phyloP scores from a whole-genome alignment of 2,113 vertebrate species.

The Narcine bancroftii region DNA sequence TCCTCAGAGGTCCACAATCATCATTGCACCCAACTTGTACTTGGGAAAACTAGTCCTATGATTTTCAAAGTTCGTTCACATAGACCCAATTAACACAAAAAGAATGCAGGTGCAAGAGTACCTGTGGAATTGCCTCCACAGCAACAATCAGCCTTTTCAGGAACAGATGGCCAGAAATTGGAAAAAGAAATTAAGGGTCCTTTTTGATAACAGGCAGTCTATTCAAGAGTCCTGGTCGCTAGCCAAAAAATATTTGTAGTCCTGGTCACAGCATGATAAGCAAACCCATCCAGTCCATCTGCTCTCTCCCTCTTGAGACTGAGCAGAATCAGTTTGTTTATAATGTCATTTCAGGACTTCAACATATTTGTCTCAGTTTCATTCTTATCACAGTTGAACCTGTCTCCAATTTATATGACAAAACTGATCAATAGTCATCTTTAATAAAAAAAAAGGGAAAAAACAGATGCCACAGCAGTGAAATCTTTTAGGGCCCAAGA shows the following conservation, averaged over 20 bases:
- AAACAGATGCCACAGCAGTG: neutral
- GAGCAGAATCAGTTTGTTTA: constrained; percentile 1
- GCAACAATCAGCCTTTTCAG: neutral
- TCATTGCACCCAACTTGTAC: neutral
- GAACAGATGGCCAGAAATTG: neutral
- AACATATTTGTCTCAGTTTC: neutral
- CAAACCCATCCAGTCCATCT: neutral
- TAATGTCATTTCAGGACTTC: constrained; percentile 7
- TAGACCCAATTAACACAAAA: neutral
- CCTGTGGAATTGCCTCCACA: neutral
- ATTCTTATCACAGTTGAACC: neutral
- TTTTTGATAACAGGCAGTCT: neutral
- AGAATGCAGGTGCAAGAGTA: neutral
- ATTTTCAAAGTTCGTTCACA: neutral
- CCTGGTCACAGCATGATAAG: constrained; percentile 1
- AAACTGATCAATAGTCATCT: neutral
- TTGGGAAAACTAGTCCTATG: neutral
- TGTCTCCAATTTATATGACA: neutral
- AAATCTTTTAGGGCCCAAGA: neutral
- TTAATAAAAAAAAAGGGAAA: neutral
- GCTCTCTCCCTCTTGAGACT: neutral
- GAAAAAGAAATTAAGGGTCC: neutral
- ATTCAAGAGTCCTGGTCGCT: neutral
- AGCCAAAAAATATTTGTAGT: neutral
- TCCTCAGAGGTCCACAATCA: too few relatives aligned